Conservation (phyloP, 2,888 invertebrate species). For the Uropetala carovei region DNA sequence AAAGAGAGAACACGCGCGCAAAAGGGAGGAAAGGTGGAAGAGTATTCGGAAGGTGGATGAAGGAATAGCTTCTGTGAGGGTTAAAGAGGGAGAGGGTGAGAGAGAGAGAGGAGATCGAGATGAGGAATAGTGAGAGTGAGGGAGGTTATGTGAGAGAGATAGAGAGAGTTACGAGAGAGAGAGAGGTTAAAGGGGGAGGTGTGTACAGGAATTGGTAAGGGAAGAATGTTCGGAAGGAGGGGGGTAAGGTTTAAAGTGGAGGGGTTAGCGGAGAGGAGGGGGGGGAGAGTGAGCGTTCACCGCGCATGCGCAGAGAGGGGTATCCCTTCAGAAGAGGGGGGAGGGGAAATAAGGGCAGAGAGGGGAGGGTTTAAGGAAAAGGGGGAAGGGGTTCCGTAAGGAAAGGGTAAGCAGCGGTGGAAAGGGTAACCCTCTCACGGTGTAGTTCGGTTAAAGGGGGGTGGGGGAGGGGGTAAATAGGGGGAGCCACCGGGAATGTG, state of each 20-base stretch:
- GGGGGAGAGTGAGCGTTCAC: neutral
- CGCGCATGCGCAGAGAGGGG: neutral
- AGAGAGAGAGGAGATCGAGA: neutral
- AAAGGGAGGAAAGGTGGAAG: neutral
- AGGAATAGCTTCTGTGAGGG: neutral
- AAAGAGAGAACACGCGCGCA: no score
- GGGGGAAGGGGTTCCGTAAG: neutral
- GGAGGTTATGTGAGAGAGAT: neutral
- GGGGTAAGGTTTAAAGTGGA: neutral
- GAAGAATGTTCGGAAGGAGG: neutral
- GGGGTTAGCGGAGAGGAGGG: neutral
- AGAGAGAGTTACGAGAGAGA: neutral
- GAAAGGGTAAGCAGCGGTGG: neutral
- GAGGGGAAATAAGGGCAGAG: neutral
- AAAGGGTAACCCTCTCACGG: slow-evolving; percentile 2
- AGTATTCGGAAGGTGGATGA: neutral
- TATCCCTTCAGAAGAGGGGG: neutral
- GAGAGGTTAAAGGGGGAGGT: neutral
- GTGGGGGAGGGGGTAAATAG: neutral
- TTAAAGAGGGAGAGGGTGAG: neutral
- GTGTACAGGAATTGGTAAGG: slow-evolving; percentile 33
- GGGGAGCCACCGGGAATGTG: neutral
- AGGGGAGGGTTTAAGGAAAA: neutral
- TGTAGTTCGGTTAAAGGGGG: neutral
- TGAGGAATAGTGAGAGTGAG: neutral